Evolutionary conservation across 2,888 invertebrate genomes (phyloP), one percentile per base, ranked within the genome.

Genomic region (Ramazzottius varieornatus): DNA sequence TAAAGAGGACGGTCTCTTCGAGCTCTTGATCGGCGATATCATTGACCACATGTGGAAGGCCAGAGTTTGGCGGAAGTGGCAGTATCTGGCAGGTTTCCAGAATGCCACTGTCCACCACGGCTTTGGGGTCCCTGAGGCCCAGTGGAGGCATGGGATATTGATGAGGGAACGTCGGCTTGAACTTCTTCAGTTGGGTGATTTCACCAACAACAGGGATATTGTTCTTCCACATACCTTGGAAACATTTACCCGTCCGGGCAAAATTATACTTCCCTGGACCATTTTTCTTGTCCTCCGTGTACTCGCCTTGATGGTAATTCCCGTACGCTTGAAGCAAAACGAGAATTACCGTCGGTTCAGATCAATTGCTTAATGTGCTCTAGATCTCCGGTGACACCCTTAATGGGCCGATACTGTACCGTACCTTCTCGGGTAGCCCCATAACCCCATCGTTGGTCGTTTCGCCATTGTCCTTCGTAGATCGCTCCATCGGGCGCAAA

Each of bases 261-360:
- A 74, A 77, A 68, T 71, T 77, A 67, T 73, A 77, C 68, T 75
- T 76, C 1, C 77, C 77, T 4, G 72, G 70, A 33, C 77, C 77
- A 67, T 77, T 75, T 69, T 77, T 77, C 71, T 72, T 74, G 65
- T 73, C 75, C 66, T 74, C 71, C 66, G 72, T 71, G 75, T 75
- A 77, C n/a, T 72, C 71, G 4, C 77, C 77, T 68, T 76, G 76
- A 70, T 77, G 76, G 33, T 76, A 67, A 67, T 77, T 76, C 67
- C 75, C 75, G 40, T n/a, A n/a, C n/a, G n/a, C n/a, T n/a, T n/a
- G n/a, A n/a, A n/a, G n/a, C n/a, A n/a, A n/a, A n/a, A n/a, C n/a
- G n/a, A n/a, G n/a, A n/a, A n/a, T n/a, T n/a, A n/a, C n/a, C n/a
- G n/a, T n/a, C n/a, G n/a, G n/a, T n/a, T n/a, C n/a, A n/a, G n/a